These are phyloP conservation scores for Spinus pinus DNA, from an alignment of 2,797 vertebrate genomes.

Conservation along the genomic window DNA sequence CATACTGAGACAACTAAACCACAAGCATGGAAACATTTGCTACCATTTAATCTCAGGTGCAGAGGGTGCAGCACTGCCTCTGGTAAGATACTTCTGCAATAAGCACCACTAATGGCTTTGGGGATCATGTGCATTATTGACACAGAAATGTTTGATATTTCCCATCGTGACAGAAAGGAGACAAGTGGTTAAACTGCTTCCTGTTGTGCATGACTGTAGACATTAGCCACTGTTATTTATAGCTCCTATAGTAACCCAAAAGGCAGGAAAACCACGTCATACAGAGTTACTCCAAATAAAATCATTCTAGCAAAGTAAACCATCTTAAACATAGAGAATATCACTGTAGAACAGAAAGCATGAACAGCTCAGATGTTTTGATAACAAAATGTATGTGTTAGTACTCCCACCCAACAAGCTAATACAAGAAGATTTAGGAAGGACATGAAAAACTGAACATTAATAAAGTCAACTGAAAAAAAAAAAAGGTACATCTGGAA, in stretches of 20 bases:
- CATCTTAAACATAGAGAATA: not conserved
- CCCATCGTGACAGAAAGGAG: not conserved
- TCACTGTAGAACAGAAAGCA: not conserved
- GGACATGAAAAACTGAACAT: not conserved
- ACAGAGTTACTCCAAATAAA: slow-evolving; percentile 32
- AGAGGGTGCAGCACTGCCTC: not conserved
- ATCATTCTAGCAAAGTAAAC: not conserved
- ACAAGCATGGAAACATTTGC: not conserved
- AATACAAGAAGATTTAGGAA: not conserved
- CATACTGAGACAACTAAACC: not conserved
- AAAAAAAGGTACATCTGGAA: not conserved
- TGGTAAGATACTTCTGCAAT: not conserved
- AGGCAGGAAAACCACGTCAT: slow-evolving; percentile 8
- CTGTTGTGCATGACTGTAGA: slow-evolving; percentile 18
- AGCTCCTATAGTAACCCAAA: slow-evolving; percentile 30
- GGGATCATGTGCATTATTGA: not conserved
- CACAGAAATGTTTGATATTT: not conserved
- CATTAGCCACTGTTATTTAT: slow-evolving; percentile 45
- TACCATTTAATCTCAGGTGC: not conserved
- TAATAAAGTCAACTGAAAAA: not conserved
- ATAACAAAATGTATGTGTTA: slow-evolving; percentile 1
- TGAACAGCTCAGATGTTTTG: not conserved
- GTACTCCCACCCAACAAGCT: not conserved
- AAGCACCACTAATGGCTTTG: not conserved
- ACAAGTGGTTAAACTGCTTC: slow-evolving; percentile 33